Conservation (phyloP, 2,113 vertebrate genomes). For the Apteryx owenii region DNA sequence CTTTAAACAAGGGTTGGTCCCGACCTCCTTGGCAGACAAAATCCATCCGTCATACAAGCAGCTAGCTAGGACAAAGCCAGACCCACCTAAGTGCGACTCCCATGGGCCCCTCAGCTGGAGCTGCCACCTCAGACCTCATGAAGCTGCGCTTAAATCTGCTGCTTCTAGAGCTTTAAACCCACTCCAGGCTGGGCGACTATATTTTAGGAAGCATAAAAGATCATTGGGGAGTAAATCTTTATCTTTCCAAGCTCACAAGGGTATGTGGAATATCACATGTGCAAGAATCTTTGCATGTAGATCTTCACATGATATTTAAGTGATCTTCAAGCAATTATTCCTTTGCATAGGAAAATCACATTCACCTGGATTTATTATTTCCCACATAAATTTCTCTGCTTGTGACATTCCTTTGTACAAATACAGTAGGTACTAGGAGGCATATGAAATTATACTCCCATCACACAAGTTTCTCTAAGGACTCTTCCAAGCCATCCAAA, state of each 20-base stretch:
- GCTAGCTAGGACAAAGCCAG: not conserved
- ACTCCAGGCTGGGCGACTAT: not conserved
- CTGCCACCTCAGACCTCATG: fast-evolving
- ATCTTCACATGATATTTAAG: not conserved
- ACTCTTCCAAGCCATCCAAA: not conserved
- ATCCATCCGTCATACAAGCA: not conserved
- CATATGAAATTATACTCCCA: not conserved
- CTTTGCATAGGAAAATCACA: not conserved
- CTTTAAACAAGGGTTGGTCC: not conserved
- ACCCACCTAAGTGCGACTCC: not conserved
- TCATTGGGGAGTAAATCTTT: not conserved
- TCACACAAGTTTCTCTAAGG: not conserved
- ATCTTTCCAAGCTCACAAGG: not conserved
- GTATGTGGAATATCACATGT: fast-evolving
- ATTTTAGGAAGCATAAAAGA: not conserved
- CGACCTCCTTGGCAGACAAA: not conserved
- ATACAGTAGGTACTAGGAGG: not conserved
- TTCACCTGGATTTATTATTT: not conserved
- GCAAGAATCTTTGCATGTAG: not conserved
- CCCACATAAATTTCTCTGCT: not conserved
- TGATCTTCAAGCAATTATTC: not conserved
- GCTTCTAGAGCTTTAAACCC: not conserved
- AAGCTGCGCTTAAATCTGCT: not conserved
- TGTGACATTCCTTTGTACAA: not conserved
- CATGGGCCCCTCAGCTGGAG: not conserved